A percentile compares a stretch with the other conserved stretches of the same genome.
Conservation (phyloP, 2,113 vertebrate genomes). For the Vulpes ferrilata region DNA sequence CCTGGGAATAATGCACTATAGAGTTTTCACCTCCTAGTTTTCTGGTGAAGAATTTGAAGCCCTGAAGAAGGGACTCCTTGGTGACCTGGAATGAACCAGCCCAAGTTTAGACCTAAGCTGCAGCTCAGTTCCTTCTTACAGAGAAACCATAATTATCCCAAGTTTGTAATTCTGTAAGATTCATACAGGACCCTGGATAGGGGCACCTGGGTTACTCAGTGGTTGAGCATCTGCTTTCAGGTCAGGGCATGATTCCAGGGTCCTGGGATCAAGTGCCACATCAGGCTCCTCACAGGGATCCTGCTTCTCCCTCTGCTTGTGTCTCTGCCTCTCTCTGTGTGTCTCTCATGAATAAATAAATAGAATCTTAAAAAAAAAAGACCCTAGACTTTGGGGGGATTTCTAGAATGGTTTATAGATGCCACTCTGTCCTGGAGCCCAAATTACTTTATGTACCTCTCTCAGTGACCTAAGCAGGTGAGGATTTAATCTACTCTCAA, state of each 20-base stretch:
- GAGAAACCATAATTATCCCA: neutral
- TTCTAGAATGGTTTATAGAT: slow-evolving; percentile 25
- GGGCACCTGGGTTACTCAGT: too few relatives aligned
- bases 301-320: too few relatives aligned
- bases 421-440: neutral
- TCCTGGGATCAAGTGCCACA: too few relatives aligned
- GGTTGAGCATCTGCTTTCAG: too few relatives aligned
- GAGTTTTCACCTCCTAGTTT: neutral
- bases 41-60: neutral
- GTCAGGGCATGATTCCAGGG: too few relatives aligned
- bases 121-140: neutral
- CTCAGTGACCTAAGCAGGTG: neutral
- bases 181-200: neutral
- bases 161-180: neutral
- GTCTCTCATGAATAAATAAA: too few relatives aligned
- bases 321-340: too few relatives aligned
- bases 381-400: neutral
- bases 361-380: too few relatives aligned
- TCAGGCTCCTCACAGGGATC: too few relatives aligned
- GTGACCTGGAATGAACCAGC: neutral
- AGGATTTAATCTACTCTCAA: slow-evolving; percentile 22
- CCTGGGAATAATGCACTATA: neutral
- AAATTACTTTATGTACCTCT: neutral
- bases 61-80: neutral
- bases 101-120: neutral